These are phyloP conservation scores for Lethrus apterus DNA, from an alignment of 1,140 invertebrate species.

Conservation along the genomic window DNA sequence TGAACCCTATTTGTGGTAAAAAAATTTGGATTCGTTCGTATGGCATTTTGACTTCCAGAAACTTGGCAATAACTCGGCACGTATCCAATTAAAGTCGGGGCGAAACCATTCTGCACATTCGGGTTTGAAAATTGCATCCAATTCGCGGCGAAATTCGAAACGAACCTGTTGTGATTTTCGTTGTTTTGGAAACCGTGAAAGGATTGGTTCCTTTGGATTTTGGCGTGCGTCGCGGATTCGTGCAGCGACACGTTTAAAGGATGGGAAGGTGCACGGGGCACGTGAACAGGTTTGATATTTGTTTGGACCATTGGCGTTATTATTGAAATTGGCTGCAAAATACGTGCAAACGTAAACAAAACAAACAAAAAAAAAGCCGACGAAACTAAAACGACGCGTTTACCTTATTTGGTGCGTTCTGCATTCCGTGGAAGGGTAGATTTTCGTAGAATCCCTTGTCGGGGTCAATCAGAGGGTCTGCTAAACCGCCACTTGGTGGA, in stretches of 20 bases:
- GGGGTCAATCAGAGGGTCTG: constrained; percentile 45
- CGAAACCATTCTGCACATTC: too few species aligned
- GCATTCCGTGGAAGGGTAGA: constrained; percentile 85
- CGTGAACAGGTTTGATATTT: constrained; percentile 18
- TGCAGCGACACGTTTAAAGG: not conserved
- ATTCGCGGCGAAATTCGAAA: too few species aligned
- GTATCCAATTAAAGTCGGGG: too few species aligned
- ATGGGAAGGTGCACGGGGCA: constrained; percentile 8
- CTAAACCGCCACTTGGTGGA: constrained; percentile 35
- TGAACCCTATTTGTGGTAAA: not conserved
- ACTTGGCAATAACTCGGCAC: too few species aligned
- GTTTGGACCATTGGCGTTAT: constrained; percentile 37
- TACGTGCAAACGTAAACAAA: constrained; percentile 33
- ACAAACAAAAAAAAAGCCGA: constrained; percentile 16
- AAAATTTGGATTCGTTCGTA: constrained; percentile 1
- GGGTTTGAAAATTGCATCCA: too few species aligned
- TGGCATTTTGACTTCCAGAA: not conserved
- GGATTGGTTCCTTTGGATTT: constrained; percentile 35
- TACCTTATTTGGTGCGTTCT: constrained; percentile 86
- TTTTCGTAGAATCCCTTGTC: constrained; percentile 82
- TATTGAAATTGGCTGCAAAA: constrained; percentile 40
- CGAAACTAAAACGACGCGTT: constrained; percentile 23
- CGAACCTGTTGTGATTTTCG: too few species aligned
- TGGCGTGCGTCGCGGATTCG: not conserved
- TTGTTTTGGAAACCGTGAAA: constrained; percentile 38